Percentiles rank a stretch among this genome's conserved stretches.
phyloP scores from a whole-genome alignment of 2,113 vertebrate species.

The Arothron firmamentum region DNA sequence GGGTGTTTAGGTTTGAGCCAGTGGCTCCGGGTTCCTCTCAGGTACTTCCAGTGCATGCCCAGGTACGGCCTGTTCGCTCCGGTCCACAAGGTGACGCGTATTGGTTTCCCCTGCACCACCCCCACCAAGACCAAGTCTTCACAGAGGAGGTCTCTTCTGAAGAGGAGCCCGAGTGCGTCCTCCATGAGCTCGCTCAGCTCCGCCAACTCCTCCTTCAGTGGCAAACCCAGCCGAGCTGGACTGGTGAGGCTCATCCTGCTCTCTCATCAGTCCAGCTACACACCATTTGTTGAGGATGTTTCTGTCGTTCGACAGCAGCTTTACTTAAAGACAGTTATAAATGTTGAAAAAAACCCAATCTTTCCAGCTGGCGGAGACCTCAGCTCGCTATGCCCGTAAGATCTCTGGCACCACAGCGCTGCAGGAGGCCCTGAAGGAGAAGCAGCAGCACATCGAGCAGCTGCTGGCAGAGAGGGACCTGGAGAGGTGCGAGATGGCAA shows the following conservation, averaged over 20 bases:
- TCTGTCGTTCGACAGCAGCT: too few relatives aligned
- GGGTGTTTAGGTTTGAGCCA: not conserved
- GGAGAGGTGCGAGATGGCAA: constrained; percentile 93
- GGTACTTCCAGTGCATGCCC: constrained; percentile 95
- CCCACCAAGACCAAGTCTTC: constrained; percentile 87
- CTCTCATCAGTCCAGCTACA: not conserved
- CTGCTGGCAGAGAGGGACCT: constrained; percentile 92
- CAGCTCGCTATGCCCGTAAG: constrained; percentile 91
- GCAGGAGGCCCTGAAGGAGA: constrained; percentile 98
- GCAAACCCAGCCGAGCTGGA: constrained; percentile 93
- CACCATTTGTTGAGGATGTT: not conserved
- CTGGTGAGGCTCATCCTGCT: constrained; percentile 75
- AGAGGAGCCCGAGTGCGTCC: constrained; percentile 90
- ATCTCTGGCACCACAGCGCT: constrained; percentile 96
- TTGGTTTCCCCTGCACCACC: constrained; percentile 95
- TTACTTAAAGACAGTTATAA: too few relatives aligned
- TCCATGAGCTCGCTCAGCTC: constrained; percentile 97
- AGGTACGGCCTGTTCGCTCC: constrained; percentile 95
- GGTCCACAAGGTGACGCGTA: constrained; percentile 95
- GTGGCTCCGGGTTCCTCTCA: constrained; percentile 40
- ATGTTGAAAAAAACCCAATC: not conserved
- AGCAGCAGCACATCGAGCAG: constrained; percentile 98
- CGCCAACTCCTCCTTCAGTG: constrained; percentile 91
- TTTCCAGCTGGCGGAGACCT: constrained; percentile 92
- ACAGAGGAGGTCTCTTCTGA: constrained; percentile 75